These are phyloP conservation scores for Hypomesus transpacificus DNA, from an alignment of 2,113 vertebrate species.

Conservation along the genomic window DNA sequence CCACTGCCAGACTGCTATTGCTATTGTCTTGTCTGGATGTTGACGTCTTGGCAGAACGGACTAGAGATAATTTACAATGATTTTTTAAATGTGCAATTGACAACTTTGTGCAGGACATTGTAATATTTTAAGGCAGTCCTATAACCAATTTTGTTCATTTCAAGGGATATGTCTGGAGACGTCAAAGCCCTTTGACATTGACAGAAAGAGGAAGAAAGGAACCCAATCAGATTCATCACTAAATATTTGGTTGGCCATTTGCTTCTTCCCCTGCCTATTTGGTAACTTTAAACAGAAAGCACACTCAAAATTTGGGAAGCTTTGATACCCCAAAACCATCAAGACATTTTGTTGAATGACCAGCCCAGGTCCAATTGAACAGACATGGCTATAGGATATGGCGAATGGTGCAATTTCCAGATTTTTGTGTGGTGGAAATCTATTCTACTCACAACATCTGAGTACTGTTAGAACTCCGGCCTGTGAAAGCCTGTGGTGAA, in stretches of 20 bases:
- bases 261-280: too few species aligned
- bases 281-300: not conserved
- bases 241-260: too few species aligned
- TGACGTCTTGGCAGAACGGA: slow-evolving; percentile 24
- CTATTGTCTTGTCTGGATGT: slow-evolving; percentile 41
- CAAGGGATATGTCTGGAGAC: too few species aligned
- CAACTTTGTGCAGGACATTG: too few species aligned
- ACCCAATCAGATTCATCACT: too few species aligned
- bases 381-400: slow-evolving; percentile 19
- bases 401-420: slow-evolving; percentile 41
- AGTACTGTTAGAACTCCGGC: slow-evolving; percentile 49
- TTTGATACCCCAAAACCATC: too few species aligned
- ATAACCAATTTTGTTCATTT: too few species aligned
- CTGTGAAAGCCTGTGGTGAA: slow-evolving; percentile 36
- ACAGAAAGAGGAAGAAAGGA: too few species aligned
- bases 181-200: not conserved
- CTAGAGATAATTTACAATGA: not conserved
- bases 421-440: slow-evolving; percentile 36
- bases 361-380: slow-evolving; percentile 39
- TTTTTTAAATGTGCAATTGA: not conserved
- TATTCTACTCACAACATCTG: slow-evolving; percentile 33
- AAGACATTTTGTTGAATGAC: slow-evolving; percentile 43
- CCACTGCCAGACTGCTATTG: slow-evolving; percentile 5
- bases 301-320: slow-evolving; percentile 15
- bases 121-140: not conserved